A percentile compares a stretch with the other conserved stretches of the same genome.
Conservation (phyloP, 2,797 vertebrate genomes). For the Gadopsis bispinosus region DNA sequence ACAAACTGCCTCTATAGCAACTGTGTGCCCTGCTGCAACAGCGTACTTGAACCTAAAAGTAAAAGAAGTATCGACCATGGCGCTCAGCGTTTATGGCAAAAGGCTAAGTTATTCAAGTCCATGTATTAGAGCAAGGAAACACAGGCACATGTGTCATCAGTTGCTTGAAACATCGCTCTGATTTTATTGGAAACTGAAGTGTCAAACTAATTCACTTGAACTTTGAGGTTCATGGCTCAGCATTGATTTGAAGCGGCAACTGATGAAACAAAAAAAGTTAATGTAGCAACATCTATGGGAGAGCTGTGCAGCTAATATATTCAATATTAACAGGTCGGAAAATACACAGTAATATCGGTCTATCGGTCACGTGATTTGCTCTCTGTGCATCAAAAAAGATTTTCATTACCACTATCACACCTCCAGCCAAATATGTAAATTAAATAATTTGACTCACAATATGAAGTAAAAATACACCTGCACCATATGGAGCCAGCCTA, state of each 20-base stretch:
- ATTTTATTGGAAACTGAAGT: background rate
- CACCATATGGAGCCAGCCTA: slow-evolving; percentile 17
- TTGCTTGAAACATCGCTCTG: background rate
- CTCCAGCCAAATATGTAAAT: slow-evolving; percentile 69
- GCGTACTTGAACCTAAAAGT: background rate
- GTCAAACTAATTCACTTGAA: background rate
- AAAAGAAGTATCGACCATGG: background rate
- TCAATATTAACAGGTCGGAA: slow-evolving; percentile 5
- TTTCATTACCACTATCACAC: slow-evolving; percentile 60
- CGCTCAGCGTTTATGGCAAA: background rate
- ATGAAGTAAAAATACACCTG: slow-evolving; percentile 49
- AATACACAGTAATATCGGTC: slow-evolving; percentile 15
- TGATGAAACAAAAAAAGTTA: slow-evolving; percentile 12
- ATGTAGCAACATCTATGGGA: slow-evolving; percentile 2
- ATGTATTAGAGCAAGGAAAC: background rate
- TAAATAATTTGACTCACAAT: slow-evolving; percentile 53
- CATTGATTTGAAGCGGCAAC: background rate
- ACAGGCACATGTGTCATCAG: background rate
- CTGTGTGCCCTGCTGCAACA: background rate
- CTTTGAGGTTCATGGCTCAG: background rate
- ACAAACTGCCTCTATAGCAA: background rate
- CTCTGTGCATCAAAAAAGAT: slow-evolving; percentile 44
- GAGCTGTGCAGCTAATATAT: slow-evolving; percentile 9
- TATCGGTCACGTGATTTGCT: slow-evolving; percentile 37
- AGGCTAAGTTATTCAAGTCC: background rate